phyloP scores from a whole-genome alignment of 2,797 vertebrate species.

The Meda fulgida region DNA sequence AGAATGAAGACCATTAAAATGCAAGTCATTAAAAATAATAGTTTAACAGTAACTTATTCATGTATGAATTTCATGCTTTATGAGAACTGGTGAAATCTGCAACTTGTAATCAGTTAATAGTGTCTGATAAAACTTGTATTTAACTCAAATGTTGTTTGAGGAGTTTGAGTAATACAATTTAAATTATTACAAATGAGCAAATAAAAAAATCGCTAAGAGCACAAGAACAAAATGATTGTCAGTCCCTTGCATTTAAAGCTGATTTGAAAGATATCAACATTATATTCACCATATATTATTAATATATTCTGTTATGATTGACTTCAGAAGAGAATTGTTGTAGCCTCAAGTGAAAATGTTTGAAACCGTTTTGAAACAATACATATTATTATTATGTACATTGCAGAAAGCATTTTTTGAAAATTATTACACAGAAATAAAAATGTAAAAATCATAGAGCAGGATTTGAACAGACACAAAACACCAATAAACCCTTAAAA shows the following conservation, averaged over 20 bases:
- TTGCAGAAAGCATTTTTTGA: neutral
- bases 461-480: constrained; percentile 9
- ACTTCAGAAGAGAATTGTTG: constrained; percentile 21
- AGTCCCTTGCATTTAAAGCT: constrained; percentile 70
- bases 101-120: neutral
- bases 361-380: neutral
- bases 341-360: constrained; percentile 58
- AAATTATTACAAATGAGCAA: constrained; percentile 56
- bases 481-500: neutral
- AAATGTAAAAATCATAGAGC: neutral
- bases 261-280: constrained; percentile 58
- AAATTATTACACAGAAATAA: neutral
- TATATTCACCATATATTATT: constrained; percentile 44
- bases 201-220: constrained; percentile 38
- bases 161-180: constrained; percentile 8
- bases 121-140: neutral
- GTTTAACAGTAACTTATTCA: constrained; percentile 21
- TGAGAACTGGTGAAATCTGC: constrained; percentile 12
- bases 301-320: constrained; percentile 66
- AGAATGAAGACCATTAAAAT: neutral
- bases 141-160: constrained; percentile 34
- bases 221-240: constrained; percentile 27
- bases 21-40: constrained; percentile 1
- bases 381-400: neutral
- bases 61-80: neutral